A percentile compares a stretch with the other conserved stretches of the same genome.
phyloP scores from a whole-genome alignment of 2,888 invertebrate species.

The Thumatha senex region DNA sequence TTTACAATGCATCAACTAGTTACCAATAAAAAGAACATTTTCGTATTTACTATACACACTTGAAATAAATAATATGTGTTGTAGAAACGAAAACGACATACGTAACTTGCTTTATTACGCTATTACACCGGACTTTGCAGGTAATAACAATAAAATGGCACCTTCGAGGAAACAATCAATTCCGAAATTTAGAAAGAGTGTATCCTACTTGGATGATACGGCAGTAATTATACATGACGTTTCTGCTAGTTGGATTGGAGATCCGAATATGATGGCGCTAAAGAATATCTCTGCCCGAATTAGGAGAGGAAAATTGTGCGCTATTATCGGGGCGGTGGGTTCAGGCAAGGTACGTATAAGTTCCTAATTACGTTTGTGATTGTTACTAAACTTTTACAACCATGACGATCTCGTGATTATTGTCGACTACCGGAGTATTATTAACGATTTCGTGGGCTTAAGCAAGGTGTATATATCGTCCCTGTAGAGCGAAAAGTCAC shows the following conservation, averaged over 20 bases:
- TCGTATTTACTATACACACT: neutral
- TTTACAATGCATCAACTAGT: too few species aligned
- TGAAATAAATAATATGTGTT: neutral
- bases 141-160: constrained; percentile 1
- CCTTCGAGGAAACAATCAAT: constrained; percentile 10
- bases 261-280: constrained; percentile 79
- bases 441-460: too few species aligned
- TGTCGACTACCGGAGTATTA: too few species aligned
- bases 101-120: too few species aligned
- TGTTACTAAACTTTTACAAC: too few species aligned
- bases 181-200: constrained; percentile 47
- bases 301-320: constrained; percentile 84
- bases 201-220: constrained; percentile 58
- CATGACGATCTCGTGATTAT: too few species aligned
- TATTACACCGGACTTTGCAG: neutral
- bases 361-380: neutral
- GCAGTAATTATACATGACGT: constrained; percentile 65
- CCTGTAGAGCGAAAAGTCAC: too few species aligned
- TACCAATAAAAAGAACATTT: neutral
- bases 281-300: constrained; percentile 79
- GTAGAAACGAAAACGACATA: neutral
- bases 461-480: too few species aligned
- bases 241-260: constrained; percentile 79
- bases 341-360: constrained; percentile 84
- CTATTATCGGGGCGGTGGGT: constrained; percentile 90